Base-by-base conservation (phyloP, 2,888 invertebrate species). In the Cephalotes varians region DNA sequence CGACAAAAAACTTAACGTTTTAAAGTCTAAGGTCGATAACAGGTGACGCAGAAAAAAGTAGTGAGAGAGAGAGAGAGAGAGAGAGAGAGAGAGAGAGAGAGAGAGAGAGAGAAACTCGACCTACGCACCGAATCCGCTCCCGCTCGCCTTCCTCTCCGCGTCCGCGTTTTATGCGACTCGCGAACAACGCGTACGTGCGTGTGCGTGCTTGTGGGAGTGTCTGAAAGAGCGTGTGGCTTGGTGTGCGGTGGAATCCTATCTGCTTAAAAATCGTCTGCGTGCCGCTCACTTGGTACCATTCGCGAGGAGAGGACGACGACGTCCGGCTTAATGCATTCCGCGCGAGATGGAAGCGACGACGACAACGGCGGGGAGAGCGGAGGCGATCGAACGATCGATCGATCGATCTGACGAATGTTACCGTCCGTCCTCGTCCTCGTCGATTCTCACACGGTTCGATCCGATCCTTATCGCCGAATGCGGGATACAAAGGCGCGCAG, bases 261-360 rank as follows among this genome's bases (percentile, higher is more conserved):
- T 87, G 88, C 80, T 87, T 84, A 87, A 88, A 90, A 90, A 92
- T 92, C 92, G 91, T 92, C 91, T 91, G 91, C 89, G 88, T 87
- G 89, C 91, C 88, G 90, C 87, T 91, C 88, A 90, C 89, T 88
- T 88, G 89, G 88, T 91, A 87, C 90, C 90, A 91, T 91, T 91
- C 90, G 91, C 91, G 90, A 86, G 88, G 85, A 89, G 56, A 86
- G 88, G 87, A 89, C 40, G 67, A 77, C 87, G 89, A 88, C 88
- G 89, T 90, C 89, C 89, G 89, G 90, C 80, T 89, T 90, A 90
- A 89, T 90, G 90, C 89, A 89, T 89, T 89, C 89, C 89, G 89
- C 88, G 88, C 88, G 88, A 88, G 89, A 89, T 89, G 89, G 88
- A 89, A 89, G 89, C 88, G 88, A 82, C 80, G 58, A 69, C 77